Evolutionary conservation across 2,888 invertebrate genomes (phyloP).

Genomic region (Dynastes maya): DNA sequence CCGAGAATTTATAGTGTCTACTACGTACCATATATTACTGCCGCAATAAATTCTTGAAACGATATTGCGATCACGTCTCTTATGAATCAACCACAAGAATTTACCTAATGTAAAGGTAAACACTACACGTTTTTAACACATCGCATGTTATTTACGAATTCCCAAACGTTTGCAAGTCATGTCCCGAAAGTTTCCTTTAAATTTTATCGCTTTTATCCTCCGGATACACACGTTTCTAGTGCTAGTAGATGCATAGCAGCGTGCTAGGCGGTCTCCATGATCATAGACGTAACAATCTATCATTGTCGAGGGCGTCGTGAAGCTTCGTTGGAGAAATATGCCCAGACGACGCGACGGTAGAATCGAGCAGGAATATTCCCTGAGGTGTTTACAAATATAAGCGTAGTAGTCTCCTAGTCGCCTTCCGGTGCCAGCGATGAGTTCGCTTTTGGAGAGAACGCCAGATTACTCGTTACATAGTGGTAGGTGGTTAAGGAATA

Average conservation of each 20-base stretch:
- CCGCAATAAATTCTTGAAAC: too few species aligned
- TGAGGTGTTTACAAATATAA: slow-evolving; percentile 13
- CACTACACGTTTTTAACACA: not conserved
- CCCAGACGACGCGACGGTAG: not conserved
- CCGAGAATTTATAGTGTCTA: too few species aligned
- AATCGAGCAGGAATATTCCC: slow-evolving; percentile 6
- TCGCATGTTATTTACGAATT: slow-evolving; percentile 14
- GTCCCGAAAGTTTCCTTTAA: slow-evolving; percentile 23
- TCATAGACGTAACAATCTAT: slow-evolving; percentile 30
- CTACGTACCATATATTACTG: too few species aligned
- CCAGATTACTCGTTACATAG: not conserved
- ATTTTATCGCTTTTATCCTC: slow-evolving; percentile 35
- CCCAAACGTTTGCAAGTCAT: slow-evolving; percentile 17
- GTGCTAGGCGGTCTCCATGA: not conserved
- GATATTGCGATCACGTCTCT: too few species aligned
- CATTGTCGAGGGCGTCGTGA: slow-evolving; percentile 36
- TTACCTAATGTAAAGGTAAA: not conserved
- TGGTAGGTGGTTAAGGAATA: not conserved
- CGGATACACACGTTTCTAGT: not conserved
- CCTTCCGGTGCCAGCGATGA: too few species aligned
- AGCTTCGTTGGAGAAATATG: not conserved
- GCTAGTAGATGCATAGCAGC: not conserved
- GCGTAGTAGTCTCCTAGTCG: too few species aligned
- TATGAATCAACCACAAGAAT: not conserved
- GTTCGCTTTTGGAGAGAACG: not conserved